A percentile compares a stretch with the other conserved stretches of the same genome.
Conservation (phyloP, 2,113 vertebrate genomes). For the Leptocoma aspasia region DNA sequence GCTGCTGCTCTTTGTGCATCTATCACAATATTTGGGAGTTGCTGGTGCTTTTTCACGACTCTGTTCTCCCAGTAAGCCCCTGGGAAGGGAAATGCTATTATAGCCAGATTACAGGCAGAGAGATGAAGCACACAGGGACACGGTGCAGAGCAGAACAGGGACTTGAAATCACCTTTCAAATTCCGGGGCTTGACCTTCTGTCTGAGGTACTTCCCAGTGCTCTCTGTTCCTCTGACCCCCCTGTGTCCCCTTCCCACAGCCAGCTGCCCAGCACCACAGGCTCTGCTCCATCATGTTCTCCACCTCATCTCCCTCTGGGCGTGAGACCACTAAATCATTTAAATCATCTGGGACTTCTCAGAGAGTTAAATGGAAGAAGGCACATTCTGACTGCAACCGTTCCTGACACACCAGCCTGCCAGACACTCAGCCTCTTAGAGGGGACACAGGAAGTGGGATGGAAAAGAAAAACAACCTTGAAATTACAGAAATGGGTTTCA, state of each 20-base stretch:
- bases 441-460: not conserved
- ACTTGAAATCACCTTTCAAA: not conserved
- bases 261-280: not conserved
- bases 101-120: not conserved
- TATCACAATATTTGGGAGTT: not conserved
- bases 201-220: not conserved
- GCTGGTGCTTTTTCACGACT: not conserved
- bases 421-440: not conserved
- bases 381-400: not conserved
- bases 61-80: not conserved
- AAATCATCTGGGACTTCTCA: not conserved
- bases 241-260: not conserved
- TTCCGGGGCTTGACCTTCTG: not conserved
- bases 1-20: not conserved
- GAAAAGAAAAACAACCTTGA: fast-evolving
- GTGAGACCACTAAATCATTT: not conserved
- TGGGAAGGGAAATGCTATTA: not conserved
- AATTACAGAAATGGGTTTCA: not conserved
- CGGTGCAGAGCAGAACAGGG: not conserved
- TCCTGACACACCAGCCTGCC: not conserved
- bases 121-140: not conserved
- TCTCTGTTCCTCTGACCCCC: not conserved
- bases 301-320: not conserved
- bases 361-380: not conserved
- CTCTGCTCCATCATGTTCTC: not conserved